A percentile compares a stretch with the other conserved stretches of the same genome.
Conservation (phyloP, 1,140 invertebrate species). For the roundworm (Caenorhabditis elegans) region WBcel235 BX284603.4:7876501-7877000, state of each 20-base stretch:
- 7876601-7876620: not conserved
- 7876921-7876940: not conserved
- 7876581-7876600: no score
- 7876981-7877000: not conserved
- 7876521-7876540: no score
- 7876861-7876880: not conserved
- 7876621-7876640: slow-evolving; percentile 48
- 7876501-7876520: no score
- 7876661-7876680: slow-evolving; percentile 44
- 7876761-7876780: slow-evolving; percentile 22
- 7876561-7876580: no score
- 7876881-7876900: not conserved
- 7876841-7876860: slow-evolving; percentile 11
- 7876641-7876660: slow-evolving; percentile 46
- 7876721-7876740: slow-evolving; percentile 44
- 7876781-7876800: not conserved
- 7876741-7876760: slow-evolving; percentile 37
- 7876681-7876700: slow-evolving; percentile 52
- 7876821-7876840: not conserved
- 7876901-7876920: not conserved
- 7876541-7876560: no score
- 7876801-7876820: not conserved
- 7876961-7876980: no score
- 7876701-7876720: slow-evolving; percentile 51
- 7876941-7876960: not conserved